Base-by-base conservation (phyloP, 2,797 vertebrate genomes). In the Pitangus sulphuratus region DNA sequence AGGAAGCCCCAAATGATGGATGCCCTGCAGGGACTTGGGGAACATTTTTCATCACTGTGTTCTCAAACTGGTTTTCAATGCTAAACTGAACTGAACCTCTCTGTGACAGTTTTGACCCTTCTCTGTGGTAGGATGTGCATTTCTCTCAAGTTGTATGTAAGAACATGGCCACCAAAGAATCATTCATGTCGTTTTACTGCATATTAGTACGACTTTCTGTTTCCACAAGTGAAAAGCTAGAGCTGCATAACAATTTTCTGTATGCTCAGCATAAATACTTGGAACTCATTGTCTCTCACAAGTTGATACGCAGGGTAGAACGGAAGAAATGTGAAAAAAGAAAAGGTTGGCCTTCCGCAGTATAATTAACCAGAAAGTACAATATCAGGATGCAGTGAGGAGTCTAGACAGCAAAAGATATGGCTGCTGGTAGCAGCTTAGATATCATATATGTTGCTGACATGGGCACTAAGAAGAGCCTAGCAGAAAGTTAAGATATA, bases 401-500 rank as follows among this genome's bases (percentile, higher is more conserved):
- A 87, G 5, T 48, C 40, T 60, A 89, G 35, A 4, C 9, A 81
- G n/a, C 9, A 26, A 70, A 62, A 78, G 12, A 44, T 17, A 62
- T 2, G 9, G 12, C 12, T 25, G 1, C n/a, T 71, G 1, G 28
- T 30, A 37, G 15, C 37, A 68, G 18, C 14, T 75, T 28, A 53
- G 33, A 5, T 60, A 28, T 20, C 21, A 5, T 35, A 2, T 4
- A 35, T 12, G 12, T 28, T 83, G 45, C 26, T 58, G 16, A 66
- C 22, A 39, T 0, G 0, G 26, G 7, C 31, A 79, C 9, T 14
- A 78, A 48, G 37, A 25, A 53, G 2, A 51, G 10, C 26, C n/a
- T 30, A 53, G 26, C 21, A 72, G 48, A 71, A 92, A 70, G 11
- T 19, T 40, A 57, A 53, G 31, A 28, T n/a, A 20, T 3, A 31